Base-by-base conservation (phyloP, 2,113 vertebrate species). In the Pedionomus torquatus region DNA sequence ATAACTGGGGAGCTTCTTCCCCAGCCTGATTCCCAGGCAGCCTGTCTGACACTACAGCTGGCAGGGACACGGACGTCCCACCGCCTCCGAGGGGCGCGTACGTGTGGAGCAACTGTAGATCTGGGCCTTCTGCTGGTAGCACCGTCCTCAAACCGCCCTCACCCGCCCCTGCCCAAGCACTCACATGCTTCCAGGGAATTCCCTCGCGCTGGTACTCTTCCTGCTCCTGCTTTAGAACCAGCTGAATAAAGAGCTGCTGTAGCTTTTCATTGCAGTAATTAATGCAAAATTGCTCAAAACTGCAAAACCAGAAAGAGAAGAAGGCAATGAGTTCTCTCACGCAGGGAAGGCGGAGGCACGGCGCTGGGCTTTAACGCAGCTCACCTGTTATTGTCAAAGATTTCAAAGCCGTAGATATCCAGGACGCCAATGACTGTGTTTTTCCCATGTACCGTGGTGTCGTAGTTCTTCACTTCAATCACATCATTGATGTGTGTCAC, bases 241-340 rank as follows among this genome's bases (percentile, higher is more conserved):
- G 98, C 98, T 99, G 99, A 83, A 99, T 99, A 85, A 99, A 99
- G 28, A 99, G 99, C 97, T 99, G 99, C 97, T 99, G 99, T 41
- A 99, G 98, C 87, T 99, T 99, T 87, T 99, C 99, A 4, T 99
- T 99, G 95, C 99, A 99, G 98, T 99, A 99, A 97, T 99, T 99
- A 95, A 99, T 99, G 97, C 99, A 99, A 97, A 99, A 99, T 70
- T 99, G 99, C 89, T 99, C 99, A 96, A 99, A 99, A 97, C 99
- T 99, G 79, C 19, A 95, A 39, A 61, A 87, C 39, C 21, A 41
- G 2, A 37, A 52, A 31, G 33, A 28, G 83, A 28, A 65, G 55
- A 51, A 64, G 18, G 16, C 6, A 13, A 16, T 75, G 68, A 94
- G 57, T 15, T 75, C 11, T 55, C 17, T 52, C 30, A 21, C 3